These are phyloP conservation scores for Pocillopora verrucosa DNA, from an alignment of 64 coral and sea anemone species.

Conservation along the genomic window DNA sequence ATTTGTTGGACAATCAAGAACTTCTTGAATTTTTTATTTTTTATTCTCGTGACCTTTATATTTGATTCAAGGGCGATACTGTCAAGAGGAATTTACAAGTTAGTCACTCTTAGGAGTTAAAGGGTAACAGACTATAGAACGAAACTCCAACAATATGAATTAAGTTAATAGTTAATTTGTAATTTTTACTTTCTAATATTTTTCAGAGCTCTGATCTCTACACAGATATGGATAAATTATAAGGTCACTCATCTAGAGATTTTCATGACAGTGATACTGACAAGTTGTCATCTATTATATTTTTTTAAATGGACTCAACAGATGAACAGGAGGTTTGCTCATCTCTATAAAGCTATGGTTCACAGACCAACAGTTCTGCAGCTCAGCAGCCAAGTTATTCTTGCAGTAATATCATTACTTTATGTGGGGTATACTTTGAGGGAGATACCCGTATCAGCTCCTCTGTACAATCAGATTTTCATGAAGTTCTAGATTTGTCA, in stretches of 20 bases:
- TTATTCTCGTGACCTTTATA: no score
- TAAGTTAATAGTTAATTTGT: not conserved
- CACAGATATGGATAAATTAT: not conserved
- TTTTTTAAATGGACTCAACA: not conserved
- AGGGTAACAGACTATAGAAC: no score
- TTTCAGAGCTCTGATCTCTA: not conserved
- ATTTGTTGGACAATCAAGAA: no score
- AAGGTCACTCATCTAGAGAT: not conserved
- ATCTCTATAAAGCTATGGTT: constrained; percentile 41
- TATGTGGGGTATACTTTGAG: not conserved
- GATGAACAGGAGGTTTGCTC: not conserved
- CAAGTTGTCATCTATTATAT: not conserved
- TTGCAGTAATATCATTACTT: not conserved
- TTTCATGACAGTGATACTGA: not conserved
- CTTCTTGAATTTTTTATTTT: not conserved
- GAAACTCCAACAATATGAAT: no score
- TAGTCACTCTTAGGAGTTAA: no score
- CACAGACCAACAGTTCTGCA: not conserved
- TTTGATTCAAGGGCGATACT: no score
- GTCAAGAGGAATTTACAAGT: no score
- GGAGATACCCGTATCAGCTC: not conserved
- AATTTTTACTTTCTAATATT: not conserved
- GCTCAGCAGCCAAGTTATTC: constrained; percentile 8
- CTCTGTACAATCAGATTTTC: constrained; percentile 17
- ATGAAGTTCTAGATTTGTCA: constrained; percentile 35